Base-by-base conservation (phyloP, 2,797 vertebrate species). In the Notolepis coatsorum region DNA sequence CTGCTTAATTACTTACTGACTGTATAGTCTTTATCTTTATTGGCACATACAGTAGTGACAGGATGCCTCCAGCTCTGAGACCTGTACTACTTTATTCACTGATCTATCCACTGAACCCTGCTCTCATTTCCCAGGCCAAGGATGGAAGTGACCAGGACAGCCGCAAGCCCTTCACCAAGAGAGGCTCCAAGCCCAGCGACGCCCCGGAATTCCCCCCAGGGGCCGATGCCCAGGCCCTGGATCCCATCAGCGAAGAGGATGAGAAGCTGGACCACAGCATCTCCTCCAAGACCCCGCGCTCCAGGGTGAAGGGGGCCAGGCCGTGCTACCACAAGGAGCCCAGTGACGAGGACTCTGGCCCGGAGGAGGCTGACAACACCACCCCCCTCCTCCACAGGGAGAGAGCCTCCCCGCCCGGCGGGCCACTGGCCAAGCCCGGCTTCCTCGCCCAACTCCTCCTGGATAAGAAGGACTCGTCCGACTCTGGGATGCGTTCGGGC, bases 241-340 rank as follows among this genome's bases (percentile, higher is more conserved):
- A 97, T 80, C 97, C 97, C 52, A 99, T 99, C 87, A 97, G 96
- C 0, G 97, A 99, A 71, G 97, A 99, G 85, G 97, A 99, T 46
- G 97, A 99, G 86, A 96, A 95, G 78, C 93, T 95, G 0, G 96
- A 96, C 77, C 94, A 95, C 77, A 93, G 95, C 17, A 87, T 89
- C 8, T 76, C 78, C 24, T 77, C 81, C 51, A 96, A 93, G 80
- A 92, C 93, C 27, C 89, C 94, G 0, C 91, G 90, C 64, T 91
- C 87, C 72, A 93, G 87, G 83, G 89, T 93, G 51, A 96, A 95
- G 70, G 93, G 92, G 55, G 81, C 87, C 8, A 93, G 94, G 1
- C 81, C 93, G 0, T 91, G 90, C 58, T 98, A 99, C 79, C 96
- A 95, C 65, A 96, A 96, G 60, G 91, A 98, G 54, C 93, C 95